Evolutionary conservation across 2,113 vertebrate species (phyloP).

Genomic region (Corythornis vintsioides): DNA sequence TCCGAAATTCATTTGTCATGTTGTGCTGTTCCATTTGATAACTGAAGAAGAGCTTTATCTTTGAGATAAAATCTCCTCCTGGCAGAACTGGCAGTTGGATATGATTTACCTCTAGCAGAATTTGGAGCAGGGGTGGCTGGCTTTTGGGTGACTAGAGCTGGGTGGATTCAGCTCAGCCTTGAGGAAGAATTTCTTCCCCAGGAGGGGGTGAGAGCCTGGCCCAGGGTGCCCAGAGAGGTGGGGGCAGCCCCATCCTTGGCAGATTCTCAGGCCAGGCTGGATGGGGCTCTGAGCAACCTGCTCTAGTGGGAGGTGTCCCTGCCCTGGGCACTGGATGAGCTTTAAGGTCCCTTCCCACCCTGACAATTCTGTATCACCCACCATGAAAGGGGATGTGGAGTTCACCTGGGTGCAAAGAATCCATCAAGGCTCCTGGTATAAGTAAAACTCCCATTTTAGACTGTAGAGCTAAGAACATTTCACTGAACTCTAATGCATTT

Average conservation of each 20-base stretch:
- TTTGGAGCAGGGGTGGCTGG: background rate
- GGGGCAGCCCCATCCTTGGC: no score
- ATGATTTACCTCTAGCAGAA: background rate
- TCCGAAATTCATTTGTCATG: constrained; percentile 11
- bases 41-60: background rate
- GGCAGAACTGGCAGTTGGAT: background rate
- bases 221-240: no score
- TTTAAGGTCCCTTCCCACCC: no score
- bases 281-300: no score
- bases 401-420: background rate
- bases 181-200: no score
- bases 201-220: no score
- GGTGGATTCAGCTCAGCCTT: no score
- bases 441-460: background rate
- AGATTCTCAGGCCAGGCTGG: no score
- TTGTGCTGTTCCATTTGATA: background rate
- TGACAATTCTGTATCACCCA: background rate
- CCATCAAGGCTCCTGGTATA: background rate
- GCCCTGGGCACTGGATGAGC: no score
- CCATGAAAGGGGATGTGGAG: background rate
- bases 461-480: background rate
- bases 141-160: background rate
- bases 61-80: constrained; percentile 12
- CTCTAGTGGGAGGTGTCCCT: no score
- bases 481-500: background rate